Conservation (phyloP, 92 coral and sea anemone genomes). For the Paragorgia papillata region DNA sequence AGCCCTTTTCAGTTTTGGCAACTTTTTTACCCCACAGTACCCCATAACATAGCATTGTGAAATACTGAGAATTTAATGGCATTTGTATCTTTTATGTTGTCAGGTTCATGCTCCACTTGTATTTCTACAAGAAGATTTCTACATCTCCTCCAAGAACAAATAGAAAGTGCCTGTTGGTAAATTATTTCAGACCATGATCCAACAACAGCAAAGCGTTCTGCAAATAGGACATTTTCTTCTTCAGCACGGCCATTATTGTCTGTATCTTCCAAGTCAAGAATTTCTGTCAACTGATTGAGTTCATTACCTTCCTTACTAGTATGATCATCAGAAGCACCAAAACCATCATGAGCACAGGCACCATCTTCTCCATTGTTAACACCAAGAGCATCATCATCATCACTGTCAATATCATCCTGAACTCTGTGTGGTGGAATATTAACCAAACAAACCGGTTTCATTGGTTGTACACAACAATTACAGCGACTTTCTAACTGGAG, state of each 20-base stretch:
- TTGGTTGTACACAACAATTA: slow-evolving; percentile 45
- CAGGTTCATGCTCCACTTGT: slow-evolving; percentile 51
- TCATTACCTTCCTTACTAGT: slow-evolving; percentile 5
- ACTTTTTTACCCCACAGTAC: slow-evolving; percentile 57
- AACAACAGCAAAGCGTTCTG: slow-evolving; percentile 49
- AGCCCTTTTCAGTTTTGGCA: slow-evolving; percentile 59
- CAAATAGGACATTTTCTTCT: slow-evolving; percentile 27
- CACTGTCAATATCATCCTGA: neutral
- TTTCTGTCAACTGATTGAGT: slow-evolving; percentile 8
- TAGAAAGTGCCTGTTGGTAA: slow-evolving; percentile 48
- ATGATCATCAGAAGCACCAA: no score
- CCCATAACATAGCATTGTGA: slow-evolving; percentile 49
- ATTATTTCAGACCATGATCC: slow-evolving; percentile 55
- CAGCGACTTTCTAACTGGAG: slow-evolving; percentile 15
- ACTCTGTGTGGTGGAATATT: slow-evolving; percentile 14
- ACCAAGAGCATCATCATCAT: neutral
- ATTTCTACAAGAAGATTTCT: slow-evolving; percentile 24
- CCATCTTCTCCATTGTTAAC: neutral
- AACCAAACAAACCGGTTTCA: slow-evolving; percentile 33
- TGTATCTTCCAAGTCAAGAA: neutral
- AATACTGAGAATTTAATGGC: slow-evolving; percentile 56
- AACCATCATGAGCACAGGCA: neutral
- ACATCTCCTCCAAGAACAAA: slow-evolving; percentile 31
- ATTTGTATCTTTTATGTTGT: slow-evolving; percentile 52
- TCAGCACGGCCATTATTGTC: neutral